Base-by-base conservation (phyloP, 1,140 invertebrate genomes). In the Cheumatopsyche charites region DNA sequence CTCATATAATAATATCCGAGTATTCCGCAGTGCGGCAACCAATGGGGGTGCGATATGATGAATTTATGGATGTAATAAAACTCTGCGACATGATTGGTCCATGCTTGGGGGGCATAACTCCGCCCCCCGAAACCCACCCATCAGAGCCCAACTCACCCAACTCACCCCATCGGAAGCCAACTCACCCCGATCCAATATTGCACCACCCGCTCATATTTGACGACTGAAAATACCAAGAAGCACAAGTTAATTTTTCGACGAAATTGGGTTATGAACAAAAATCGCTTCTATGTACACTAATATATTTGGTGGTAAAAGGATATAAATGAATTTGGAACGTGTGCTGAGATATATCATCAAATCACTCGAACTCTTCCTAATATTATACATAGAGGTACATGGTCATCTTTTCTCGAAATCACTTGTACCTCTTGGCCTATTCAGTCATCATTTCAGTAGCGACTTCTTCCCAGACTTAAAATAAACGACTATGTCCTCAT, bases 21-120 rank as follows among this genome's bases (percentile, higher is more conserved):
- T n/a, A 36, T 36, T 9, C 29, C 77, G 77, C 78, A 76, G 73
- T 74, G 77, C 76, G 79, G 77, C 77, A 74, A 42, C 84, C 84
- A 86, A 86, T 86, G 82, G 84, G 81, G 81, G 81, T 79, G 63
- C 81, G 83, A 84, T 86, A 85, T 85, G 84, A 85, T 85, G 83
- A 86, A 85, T 85, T 87, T 87, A 87, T 87, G 85, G 84, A 87
- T 85, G 84, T 87, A 86, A 87, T 87, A 87, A 86, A 84, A 85
- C 79, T 81, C 81, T 80, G 81, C 81, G 82, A 79, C 82, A 82
- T 81, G 80, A 84, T 84, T 84, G 86, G 85, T 82, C 79, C 55
- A 12, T 2, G 29, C 47, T 9, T 23, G 23, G 12, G 55, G 55
- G 55, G 9, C 21, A 11, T 21, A 23, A 58, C 55, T 58, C 55